phyloP scores from a whole-genome alignment of 1,140 invertebrate species.

The Sitodiplosis mosellana region DNA sequence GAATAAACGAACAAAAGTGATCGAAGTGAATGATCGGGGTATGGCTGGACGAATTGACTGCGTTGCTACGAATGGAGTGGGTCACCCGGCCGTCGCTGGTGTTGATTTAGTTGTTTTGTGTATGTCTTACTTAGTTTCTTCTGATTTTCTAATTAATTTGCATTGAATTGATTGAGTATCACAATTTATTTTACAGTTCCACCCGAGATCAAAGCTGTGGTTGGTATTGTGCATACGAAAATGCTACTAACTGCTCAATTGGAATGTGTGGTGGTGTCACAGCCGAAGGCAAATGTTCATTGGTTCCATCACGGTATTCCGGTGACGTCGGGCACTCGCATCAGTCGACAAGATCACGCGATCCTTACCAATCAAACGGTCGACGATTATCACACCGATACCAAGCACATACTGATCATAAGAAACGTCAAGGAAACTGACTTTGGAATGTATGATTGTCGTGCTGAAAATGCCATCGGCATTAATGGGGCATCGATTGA shows the following conservation, averaged over 20 bases:
- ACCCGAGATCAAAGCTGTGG: slow-evolving; percentile 40
- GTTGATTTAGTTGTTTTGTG: slow-evolving; percentile 38
- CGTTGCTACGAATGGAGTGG: slow-evolving; percentile 49
- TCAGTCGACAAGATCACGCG: slow-evolving; percentile 25
- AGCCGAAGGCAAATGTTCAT: slow-evolving; percentile 40
- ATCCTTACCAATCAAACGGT: slow-evolving; percentile 10
- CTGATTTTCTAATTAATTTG: not conserved
- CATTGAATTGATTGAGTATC: not conserved
- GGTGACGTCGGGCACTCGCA: slow-evolving; percentile 33
- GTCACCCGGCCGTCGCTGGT: slow-evolving; percentile 40
- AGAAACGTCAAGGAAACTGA: slow-evolving; percentile 44
- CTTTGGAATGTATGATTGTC: slow-evolving; percentile 58
- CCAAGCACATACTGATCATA: slow-evolving; percentile 43
- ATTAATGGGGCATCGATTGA: slow-evolving; percentile 30
- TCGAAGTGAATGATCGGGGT: slow-evolving; percentile 41
- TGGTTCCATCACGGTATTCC: slow-evolving; percentile 37
- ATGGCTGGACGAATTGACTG: slow-evolving; percentile 54
- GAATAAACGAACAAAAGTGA: slow-evolving; percentile 38
- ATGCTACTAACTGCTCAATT: slow-evolving; percentile 44
- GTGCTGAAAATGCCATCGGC: slow-evolving; percentile 52
- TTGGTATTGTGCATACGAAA: slow-evolving; percentile 49
- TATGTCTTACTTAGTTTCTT: slow-evolving; percentile 19
- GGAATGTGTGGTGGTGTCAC: slow-evolving; percentile 44
- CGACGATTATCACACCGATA: slow-evolving; percentile 13
- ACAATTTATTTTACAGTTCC: slow-evolving; percentile 33